Conservation (phyloP, 2,113 vertebrate genomes). For the Salvator merianae region DNA sequence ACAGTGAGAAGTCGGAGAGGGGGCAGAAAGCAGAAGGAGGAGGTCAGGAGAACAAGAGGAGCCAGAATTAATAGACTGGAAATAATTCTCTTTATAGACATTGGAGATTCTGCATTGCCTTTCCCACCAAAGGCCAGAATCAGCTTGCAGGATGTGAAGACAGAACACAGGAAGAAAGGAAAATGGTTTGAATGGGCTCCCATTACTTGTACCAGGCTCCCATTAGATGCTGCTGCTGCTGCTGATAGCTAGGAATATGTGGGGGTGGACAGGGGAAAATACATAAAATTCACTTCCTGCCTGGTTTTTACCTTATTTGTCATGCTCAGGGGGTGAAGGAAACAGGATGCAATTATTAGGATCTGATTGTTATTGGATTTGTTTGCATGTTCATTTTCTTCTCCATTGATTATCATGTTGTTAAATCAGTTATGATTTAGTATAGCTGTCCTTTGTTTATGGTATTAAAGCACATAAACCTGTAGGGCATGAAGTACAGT, state of each 20-base stretch:
- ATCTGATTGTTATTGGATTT: background rate
- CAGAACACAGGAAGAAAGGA: background rate
- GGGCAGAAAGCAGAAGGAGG: too few relatives aligned
- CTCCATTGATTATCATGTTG: background rate
- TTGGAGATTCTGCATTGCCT: background rate
- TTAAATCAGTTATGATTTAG: background rate
- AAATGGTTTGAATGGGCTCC: background rate
- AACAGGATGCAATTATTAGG: background rate
- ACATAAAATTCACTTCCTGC: background rate
- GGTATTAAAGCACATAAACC: background rate
- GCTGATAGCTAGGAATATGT: background rate
- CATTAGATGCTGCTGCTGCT: background rate
- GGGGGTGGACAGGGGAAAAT: background rate
- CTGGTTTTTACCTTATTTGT: background rate
- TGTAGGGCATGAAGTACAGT: background rate
- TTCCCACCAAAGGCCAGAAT: background rate
- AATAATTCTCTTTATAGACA: background rate
- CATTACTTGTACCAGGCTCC: background rate
- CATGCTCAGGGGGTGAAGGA: background rate
- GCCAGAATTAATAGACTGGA: background rate
- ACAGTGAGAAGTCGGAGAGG: too few relatives aligned
- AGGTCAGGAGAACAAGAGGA: background rate
- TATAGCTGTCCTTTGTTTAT: background rate
- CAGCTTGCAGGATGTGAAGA: background rate
- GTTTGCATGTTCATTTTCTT: background rate